Evolutionary conservation across 1,140 invertebrate genomes (phyloP).

Genomic region (Venturia canescens): DNA sequence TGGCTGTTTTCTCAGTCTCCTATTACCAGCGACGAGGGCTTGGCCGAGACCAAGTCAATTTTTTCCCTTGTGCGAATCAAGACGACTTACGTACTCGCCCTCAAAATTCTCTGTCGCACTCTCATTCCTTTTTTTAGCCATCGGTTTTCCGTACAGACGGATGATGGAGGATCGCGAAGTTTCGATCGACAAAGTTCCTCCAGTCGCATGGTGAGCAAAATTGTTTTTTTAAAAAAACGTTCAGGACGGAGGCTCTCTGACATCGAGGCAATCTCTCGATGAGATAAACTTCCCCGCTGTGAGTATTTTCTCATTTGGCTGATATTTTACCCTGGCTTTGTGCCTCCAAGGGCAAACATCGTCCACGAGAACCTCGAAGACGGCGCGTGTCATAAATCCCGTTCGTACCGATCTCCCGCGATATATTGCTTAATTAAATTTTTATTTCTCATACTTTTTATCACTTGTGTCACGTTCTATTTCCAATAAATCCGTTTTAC

Average conservation of each 20-base stretch:
- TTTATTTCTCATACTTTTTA: neutral
- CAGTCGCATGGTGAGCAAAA: neutral
- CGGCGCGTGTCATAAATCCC: neutral
- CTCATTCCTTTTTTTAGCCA: neutral
- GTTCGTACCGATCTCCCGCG: neutral
- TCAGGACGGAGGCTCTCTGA: neutral
- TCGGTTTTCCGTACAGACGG: neutral
- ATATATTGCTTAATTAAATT: slow-evolving; percentile 9
- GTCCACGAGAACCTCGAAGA: neutral
- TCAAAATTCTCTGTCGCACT: slow-evolving; percentile 17
- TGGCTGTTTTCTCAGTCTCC: slow-evolving; percentile 74
- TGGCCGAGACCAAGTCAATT: slow-evolving; percentile 61
- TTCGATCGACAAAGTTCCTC: slow-evolving; percentile 12
- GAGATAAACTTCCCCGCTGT: neutral
- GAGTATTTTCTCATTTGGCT: neutral
- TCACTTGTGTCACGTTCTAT: neutral
- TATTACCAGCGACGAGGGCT: slow-evolving; percentile 69
- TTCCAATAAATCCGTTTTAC: slow-evolving; percentile 19
- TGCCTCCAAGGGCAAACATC: neutral
- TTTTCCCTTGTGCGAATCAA: slow-evolving; percentile 65
- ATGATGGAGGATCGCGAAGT: too few relatives aligned
- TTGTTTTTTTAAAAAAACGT: neutral
- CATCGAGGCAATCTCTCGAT: slow-evolving; percentile 7
- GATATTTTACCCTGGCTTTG: slow-evolving; percentile 2
- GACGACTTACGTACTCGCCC: slow-evolving; percentile 35